phyloP scores from a whole-genome alignment of 2,797 vertebrate genomes.

The Xenopus petersii region DNA sequence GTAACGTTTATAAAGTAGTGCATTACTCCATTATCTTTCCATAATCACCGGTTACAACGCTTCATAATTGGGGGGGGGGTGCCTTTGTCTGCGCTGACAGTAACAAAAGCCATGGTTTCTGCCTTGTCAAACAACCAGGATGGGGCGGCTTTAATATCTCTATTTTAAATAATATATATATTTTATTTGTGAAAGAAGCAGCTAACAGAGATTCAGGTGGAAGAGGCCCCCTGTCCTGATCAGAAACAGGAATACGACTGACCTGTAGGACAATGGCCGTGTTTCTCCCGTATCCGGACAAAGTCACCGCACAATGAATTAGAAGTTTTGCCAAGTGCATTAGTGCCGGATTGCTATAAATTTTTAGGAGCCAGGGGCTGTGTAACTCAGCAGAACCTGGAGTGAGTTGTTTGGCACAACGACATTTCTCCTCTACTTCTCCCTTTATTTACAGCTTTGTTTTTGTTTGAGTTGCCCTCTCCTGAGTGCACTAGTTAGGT shows the following conservation, averaged over 20 bases:
- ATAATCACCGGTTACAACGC: too few species aligned
- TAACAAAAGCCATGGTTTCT: too few species aligned
- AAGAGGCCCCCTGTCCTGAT: background rate
- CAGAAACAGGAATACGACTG: background rate
- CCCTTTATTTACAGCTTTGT: constrained; percentile 47
- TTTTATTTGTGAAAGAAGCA: too few species aligned
- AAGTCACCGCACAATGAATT: constrained; percentile 25
- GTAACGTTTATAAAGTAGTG: too few species aligned
- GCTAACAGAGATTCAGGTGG: background rate
- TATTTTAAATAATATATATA: too few species aligned
- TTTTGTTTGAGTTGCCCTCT: constrained; percentile 44
- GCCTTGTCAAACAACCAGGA: too few species aligned
- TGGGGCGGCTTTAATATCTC: too few species aligned
- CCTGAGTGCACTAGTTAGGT: constrained; percentile 33
- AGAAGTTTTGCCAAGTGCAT: constrained; percentile 43
- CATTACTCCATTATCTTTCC: too few species aligned
- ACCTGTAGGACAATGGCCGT: background rate
- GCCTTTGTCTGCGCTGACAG: too few species aligned
- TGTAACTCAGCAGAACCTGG: constrained; percentile 37
- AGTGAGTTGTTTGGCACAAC: constrained; percentile 25
- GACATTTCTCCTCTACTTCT: constrained; percentile 18
- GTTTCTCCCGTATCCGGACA: constrained; percentile 10
- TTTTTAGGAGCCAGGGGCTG: constrained; percentile 39
- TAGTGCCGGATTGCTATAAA: constrained; percentile 44
- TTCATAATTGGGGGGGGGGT: too few species aligned